These are phyloP conservation scores for Lithophane socia DNA, from an alignment of 2,888 invertebrate genomes.

Conservation along the genomic window DNA sequence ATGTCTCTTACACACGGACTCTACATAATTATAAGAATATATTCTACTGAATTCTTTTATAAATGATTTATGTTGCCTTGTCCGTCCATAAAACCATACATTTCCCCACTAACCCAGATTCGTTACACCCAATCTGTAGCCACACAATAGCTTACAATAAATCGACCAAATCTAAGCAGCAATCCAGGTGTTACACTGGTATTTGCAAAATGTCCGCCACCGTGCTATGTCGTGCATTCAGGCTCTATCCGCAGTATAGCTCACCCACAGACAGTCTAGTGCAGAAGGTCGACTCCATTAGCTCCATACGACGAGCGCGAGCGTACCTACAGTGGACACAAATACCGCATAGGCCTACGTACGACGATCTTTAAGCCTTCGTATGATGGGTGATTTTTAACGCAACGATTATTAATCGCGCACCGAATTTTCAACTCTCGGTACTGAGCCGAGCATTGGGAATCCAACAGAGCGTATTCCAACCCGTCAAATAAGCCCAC, in stretches of 20 bases:
- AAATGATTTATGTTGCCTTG: neutral
- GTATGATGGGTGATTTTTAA: neutral
- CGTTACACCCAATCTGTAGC: constrained; percentile 52
- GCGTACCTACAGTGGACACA: neutral
- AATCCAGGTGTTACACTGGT: constrained; percentile 69
- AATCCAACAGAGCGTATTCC: too few relatives aligned
- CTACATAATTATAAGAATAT: too few relatives aligned
- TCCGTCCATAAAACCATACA: constrained; percentile 15
- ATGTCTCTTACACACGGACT: neutral
- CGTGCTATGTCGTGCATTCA: constrained; percentile 67
- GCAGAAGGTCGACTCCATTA: constrained; percentile 11
- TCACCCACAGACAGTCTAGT: neutral
- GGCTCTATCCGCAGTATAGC: constrained; percentile 76
- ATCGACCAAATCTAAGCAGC: constrained; percentile 68
- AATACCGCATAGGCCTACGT: neutral
- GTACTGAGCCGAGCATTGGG: too few relatives aligned
- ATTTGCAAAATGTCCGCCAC: constrained; percentile 74
- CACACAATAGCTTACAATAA: constrained; percentile 64
- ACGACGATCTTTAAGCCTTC: too few relatives aligned
- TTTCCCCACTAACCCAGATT: constrained; percentile 49
- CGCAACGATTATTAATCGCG: neutral
- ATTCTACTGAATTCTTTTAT: neutral
- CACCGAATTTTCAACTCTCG: neutral
- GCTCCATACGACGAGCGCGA: neutral
- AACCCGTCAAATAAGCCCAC: too few relatives aligned